Conservation (phyloP, 1,140 invertebrate species). For the Holcopasites calliopsidis region DNA sequence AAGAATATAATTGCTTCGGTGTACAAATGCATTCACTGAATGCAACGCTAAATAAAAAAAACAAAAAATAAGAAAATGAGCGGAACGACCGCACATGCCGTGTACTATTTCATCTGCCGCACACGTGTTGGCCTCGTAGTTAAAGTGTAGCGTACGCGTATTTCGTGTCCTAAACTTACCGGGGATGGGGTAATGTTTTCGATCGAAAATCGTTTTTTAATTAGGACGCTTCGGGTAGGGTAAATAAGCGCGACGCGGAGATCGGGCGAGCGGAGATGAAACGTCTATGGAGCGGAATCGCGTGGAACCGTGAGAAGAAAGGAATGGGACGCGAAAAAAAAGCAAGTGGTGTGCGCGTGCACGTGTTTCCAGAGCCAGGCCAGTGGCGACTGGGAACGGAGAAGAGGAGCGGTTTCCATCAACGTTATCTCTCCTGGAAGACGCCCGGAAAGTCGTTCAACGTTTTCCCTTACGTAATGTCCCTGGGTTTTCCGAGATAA, state of each 20-base stretch:
- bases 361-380: neutral
- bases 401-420: neutral
- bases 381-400: neutral
- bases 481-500: neutral
- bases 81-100: conserved; percentile 34
- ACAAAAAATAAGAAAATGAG: neutral
- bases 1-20: conserved; percentile 8
- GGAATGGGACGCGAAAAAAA: neutral
- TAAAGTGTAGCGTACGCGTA: too few relatives aligned
- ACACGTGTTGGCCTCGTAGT: conserved; percentile 1
- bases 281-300: neutral
- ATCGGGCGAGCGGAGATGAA: too few relatives aligned
- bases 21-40: conserved; percentile 6
- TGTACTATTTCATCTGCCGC: conserved; percentile 9
- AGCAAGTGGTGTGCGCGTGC: neutral
- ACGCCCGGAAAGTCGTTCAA: conserved; percentile 5
- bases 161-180: too few relatives aligned
- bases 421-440: conserved; percentile 34
- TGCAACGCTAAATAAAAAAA: conserved; percentile 19
- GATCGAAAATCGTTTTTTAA: too few relatives aligned
- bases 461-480: conserved; percentile 28
- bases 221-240: too few relatives aligned
- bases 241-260: too few relatives aligned
- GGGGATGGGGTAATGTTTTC: too few relatives aligned
- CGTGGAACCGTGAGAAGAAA: neutral